Conservation (phyloP, 2,797 vertebrate genomes). For the Diceros bicornis region DNA sequence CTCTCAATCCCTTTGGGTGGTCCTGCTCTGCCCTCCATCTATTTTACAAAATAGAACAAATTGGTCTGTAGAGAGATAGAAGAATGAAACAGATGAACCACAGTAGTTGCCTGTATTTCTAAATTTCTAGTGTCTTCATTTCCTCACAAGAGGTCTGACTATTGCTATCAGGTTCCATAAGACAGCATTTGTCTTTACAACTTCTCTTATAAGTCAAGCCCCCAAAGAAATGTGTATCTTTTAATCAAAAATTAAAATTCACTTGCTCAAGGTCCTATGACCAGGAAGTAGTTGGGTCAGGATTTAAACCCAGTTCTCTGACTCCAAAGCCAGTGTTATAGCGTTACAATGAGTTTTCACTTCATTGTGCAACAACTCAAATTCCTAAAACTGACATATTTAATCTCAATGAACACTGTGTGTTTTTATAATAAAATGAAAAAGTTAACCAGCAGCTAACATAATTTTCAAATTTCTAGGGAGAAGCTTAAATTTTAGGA, state of each 20-base stretch:
- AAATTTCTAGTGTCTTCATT: slow-evolving; percentile 7
- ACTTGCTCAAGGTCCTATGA: not conserved
- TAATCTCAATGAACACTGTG: not conserved
- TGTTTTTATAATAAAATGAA: not conserved
- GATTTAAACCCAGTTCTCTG: not conserved
- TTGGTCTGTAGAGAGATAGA: not conserved
- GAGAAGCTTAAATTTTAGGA: not conserved
- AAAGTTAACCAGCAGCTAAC: not conserved
- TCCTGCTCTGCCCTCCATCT: not conserved
- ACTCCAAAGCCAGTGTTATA: not conserved
- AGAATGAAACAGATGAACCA: not conserved
- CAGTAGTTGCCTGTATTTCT: not conserved
- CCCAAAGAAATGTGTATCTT: not conserved
- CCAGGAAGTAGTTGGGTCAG: not conserved
- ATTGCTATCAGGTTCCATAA: not conserved
- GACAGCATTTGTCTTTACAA: not conserved
- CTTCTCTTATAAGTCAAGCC: not conserved
- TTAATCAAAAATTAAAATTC: slow-evolving; percentile 12
- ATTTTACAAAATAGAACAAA: not conserved
- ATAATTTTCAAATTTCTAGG: not conserved
- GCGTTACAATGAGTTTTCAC: not conserved
- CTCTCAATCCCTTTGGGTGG: not conserved
- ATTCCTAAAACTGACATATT: not conserved
- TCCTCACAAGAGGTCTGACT: not conserved
- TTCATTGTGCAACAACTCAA: not conserved